A percentile compares a stretch with the other conserved stretches of the same genome.
These are phyloP conservation scores for Julus scanicus DNA, from an alignment of 2,888 invertebrate species.

Conservation along the genomic window DNA sequence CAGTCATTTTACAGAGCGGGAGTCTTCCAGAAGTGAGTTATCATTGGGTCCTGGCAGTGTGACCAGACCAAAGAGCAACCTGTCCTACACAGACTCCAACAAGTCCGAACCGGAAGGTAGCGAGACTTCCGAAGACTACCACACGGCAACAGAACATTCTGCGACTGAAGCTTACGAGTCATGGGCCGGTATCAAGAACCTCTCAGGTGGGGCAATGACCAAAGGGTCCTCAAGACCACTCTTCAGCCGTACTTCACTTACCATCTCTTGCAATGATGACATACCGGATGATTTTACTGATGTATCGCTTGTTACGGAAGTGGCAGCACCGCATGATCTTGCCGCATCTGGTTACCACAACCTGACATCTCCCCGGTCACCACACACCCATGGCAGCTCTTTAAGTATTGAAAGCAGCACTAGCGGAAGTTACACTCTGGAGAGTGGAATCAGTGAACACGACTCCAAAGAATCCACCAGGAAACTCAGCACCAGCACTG, in stretches of 20 bases:
- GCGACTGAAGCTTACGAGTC: slow-evolving; percentile 62
- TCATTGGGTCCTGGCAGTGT: slow-evolving; percentile 42
- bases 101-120: slow-evolving; percentile 64
- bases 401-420: slow-evolving; percentile 61
- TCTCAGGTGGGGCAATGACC: not conserved
- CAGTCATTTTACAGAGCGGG: slow-evolving; percentile 62
- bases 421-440: slow-evolving; percentile 61
- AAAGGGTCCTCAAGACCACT: not conserved
- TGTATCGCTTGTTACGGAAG: slow-evolving; percentile 4
- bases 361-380: slow-evolving; percentile 52
- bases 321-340: not conserved
- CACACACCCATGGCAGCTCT: slow-evolving; percentile 54
- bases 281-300: not conserved
- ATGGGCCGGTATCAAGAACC: slow-evolving; percentile 46
- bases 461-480: slow-evolving; percentile 54
- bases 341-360: not conserved
- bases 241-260: not conserved
- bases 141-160: slow-evolving; percentile 80
- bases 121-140: slow-evolving; percentile 90
- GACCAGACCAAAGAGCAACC: slow-evolving; percentile 60
- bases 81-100: slow-evolving; percentile 79
- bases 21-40: slow-evolving; percentile 58
- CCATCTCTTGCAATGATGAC: not conserved
- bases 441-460: slow-evolving; percentile 59
- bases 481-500: slow-evolving; percentile 53